These are phyloP conservation scores for Saguinus midas DNA, from an alignment of 2,113 vertebrate genomes.

Conservation along the genomic window DNA sequence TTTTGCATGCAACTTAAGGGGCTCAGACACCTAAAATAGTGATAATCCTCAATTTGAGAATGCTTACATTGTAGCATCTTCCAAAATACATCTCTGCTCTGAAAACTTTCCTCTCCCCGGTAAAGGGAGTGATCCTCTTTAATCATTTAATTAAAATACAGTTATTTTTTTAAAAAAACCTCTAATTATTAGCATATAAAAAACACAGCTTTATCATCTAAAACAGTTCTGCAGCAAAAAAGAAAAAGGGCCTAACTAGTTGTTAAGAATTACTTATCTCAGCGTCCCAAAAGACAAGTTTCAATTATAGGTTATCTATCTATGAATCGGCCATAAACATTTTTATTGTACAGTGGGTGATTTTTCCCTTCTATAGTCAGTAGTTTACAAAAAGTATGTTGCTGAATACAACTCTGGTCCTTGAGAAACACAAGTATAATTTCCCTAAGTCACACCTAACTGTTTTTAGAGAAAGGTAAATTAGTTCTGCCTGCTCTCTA, in stretches of 20 bases:
- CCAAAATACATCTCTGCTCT: neutral
- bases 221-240: constrained; percentile 20
- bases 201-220: constrained; percentile 7
- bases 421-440: constrained; percentile 41
- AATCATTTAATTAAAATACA: constrained; percentile 45
- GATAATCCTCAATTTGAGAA: neutral
- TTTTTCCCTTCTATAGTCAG: neutral
- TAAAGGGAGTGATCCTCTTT: neutral
- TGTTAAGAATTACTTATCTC: constrained; percentile 40
- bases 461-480: constrained; percentile 5
- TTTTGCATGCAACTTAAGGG: neutral
- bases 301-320: neutral
- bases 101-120: constrained; percentile 32
- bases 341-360: constrained; percentile 13
- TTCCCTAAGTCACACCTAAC: neutral
- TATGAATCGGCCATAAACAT: constrained; percentile 33
- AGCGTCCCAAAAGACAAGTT: neutral
- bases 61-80: neutral
- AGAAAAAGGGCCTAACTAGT: neutral
- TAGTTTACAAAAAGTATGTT: neutral
- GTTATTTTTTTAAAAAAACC: neutral
- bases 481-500: neutral
- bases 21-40: neutral
- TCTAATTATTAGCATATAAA: constrained; percentile 27
- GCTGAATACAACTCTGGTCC: neutral